A percentile compares a stretch with the other conserved stretches of the same genome.
Evolutionary conservation across 2,888 invertebrate species (phyloP).

Genomic region (Torymus texanus): DNA sequence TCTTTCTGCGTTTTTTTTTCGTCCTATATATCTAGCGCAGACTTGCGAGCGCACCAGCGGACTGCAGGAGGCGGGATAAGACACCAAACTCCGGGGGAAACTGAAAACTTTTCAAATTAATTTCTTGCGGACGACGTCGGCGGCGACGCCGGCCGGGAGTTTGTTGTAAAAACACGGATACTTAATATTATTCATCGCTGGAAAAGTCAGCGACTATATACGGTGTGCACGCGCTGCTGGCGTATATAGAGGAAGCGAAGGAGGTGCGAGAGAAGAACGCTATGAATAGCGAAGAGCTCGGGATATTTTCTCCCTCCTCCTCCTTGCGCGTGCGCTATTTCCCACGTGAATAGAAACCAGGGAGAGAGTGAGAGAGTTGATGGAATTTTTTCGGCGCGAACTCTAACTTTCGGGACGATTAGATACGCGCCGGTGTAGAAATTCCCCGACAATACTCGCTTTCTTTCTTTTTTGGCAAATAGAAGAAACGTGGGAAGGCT

Average conservation of each 20-base stretch:
- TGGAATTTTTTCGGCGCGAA: conserved; percentile 3
- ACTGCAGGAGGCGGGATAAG: background rate
- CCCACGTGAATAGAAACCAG: conserved; percentile 24
- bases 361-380: conserved; percentile 2
- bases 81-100: conserved; percentile 19
- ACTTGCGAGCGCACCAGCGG: too few relatives aligned
- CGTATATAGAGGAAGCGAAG: background rate
- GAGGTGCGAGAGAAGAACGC: background rate
- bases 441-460: background rate
- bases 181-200: conserved; percentile 37
- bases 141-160: background rate
- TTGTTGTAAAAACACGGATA: conserved; percentile 42
- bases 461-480: too few relatives aligned
- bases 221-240: too few relatives aligned
- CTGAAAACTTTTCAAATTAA: conserved; percentile 51
- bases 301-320: background rate
- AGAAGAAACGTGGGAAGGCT: too few relatives aligned
- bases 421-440: background rate
- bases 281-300: conserved; percentile 26
- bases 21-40: background rate
- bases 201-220: background rate
- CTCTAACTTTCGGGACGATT: background rate
- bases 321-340: conserved; percentile 4
- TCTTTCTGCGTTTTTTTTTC: background rate
- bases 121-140: conserved; percentile 37